These are phyloP conservation scores for Saccopteryx leptura DNA, from an alignment of 2,113 vertebrate species.

Conservation along the genomic window DNA sequence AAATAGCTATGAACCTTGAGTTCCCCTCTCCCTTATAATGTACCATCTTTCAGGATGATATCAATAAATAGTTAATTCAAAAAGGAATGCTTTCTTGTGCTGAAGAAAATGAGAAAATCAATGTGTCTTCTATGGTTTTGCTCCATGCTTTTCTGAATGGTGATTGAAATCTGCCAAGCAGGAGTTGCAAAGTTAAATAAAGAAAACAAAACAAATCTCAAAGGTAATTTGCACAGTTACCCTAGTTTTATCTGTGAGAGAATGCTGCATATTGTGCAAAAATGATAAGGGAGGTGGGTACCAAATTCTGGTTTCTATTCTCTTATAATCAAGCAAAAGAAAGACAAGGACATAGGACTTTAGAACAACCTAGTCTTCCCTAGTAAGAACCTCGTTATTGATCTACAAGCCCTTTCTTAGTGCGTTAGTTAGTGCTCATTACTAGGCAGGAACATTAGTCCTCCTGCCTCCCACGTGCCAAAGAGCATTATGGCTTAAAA, in stretches of 20 bases:
- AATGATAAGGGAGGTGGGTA: background rate
- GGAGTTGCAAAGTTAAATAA: background rate
- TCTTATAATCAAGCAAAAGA: conserved; percentile 21
- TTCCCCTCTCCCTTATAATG: background rate
- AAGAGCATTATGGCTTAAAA: background rate
- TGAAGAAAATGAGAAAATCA: conserved; percentile 4
- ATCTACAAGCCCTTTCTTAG: background rate
- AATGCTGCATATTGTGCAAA: background rate
- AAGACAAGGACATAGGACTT: background rate
- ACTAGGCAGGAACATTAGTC: background rate
- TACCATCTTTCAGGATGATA: background rate
- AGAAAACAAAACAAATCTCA: background rate
- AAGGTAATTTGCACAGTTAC: background rate
- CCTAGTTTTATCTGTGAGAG: background rate
- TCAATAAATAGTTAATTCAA: conserved; percentile 18
- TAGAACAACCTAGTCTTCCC: background rate
- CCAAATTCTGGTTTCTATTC: background rate
- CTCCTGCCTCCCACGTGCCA: background rate
- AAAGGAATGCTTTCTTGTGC: background rate
- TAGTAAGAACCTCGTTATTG: background rate
- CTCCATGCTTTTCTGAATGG: conserved; percentile 23
- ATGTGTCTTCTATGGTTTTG: background rate
- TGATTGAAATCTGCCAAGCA: conserved; percentile 12
- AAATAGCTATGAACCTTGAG: background rate
- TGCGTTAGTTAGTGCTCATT: background rate